Evolutionary conservation across 37 sponge, comb jelly and placozoan genomes (phyloP).

Genomic region (Axinella damicornis): DNA sequence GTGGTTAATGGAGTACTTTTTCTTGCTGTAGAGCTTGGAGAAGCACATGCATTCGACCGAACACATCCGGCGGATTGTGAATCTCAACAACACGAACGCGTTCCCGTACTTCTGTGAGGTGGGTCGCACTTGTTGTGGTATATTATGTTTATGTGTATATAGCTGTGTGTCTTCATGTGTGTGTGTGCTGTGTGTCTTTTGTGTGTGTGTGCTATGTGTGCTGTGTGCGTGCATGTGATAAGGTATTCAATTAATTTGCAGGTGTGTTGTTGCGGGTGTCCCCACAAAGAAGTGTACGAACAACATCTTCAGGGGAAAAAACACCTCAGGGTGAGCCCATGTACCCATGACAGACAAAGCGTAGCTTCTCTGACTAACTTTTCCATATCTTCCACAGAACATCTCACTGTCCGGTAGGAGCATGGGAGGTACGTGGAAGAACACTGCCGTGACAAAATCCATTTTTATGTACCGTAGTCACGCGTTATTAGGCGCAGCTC

Average conservation of each 20-base stretch:
- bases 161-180: neutral
- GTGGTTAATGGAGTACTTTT: neutral
- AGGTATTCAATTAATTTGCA: neutral
- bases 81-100: neutral
- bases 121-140: neutral
- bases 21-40: neutral
- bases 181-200: neutral
- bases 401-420: too few species aligned
- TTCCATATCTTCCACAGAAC: too few species aligned
- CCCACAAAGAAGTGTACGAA: neutral
- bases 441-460: too few species aligned
- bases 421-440: too few species aligned
- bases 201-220: constrained; percentile 11
- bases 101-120: constrained; percentile 7
- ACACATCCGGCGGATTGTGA: neutral
- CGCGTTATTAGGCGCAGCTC: too few species aligned
- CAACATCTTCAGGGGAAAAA: constrained; percentile 28
- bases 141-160: too few species aligned
- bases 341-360: too few species aligned
- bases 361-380: too few species aligned
- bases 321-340: constrained; percentile 16
- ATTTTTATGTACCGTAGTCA: too few species aligned
- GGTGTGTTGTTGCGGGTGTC: constrained; percentile 18
- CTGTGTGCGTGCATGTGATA: too few species aligned
- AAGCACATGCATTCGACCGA: neutral